These are phyloP conservation scores for Theodoxus fluviatilis DNA, from an alignment of 2,888 invertebrate species.

Conservation along the genomic window DNA sequence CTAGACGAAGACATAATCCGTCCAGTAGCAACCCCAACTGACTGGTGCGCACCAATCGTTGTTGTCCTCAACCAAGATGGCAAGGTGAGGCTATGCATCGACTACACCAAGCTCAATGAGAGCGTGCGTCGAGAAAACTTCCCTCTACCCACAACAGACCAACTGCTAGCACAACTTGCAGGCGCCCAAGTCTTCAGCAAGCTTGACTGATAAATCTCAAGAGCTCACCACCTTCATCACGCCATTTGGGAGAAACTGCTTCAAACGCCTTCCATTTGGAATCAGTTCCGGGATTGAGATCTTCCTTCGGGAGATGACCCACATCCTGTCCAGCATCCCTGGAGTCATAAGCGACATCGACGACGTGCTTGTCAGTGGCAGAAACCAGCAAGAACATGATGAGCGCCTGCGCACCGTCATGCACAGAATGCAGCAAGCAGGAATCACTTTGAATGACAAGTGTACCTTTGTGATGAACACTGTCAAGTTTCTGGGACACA, in stretches of 20 bases:
- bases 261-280: constrained; percentile 23
- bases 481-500: constrained; percentile 24
- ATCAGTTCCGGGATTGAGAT: constrained; percentile 22
- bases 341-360: constrained; percentile 14
- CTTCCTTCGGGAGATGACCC: constrained; percentile 23
- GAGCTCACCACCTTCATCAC: constrained; percentile 15
- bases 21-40: background rate
- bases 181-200: background rate
- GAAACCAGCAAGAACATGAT: background rate
- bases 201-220: background rate
- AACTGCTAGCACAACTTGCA: too few species aligned
- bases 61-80: background rate
- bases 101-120: too few species aligned
- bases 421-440: background rate
- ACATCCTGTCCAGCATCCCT: background rate
- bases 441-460: constrained; percentile 23
- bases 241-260: constrained; percentile 17
- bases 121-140: too few species aligned
- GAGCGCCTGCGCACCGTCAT: background rate
- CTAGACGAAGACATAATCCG: constrained; percentile 13
- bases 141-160: too few species aligned
- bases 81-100: too few species aligned
- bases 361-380: constrained; percentile 18
- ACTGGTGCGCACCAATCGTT: constrained; percentile 11
- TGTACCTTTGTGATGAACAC: constrained; percentile 22